Evolutionary conservation across 2,888 invertebrate genomes (phyloP), one percentile per base, ranked within the genome.

Genomic region (Incurvaria masculella): DNA sequence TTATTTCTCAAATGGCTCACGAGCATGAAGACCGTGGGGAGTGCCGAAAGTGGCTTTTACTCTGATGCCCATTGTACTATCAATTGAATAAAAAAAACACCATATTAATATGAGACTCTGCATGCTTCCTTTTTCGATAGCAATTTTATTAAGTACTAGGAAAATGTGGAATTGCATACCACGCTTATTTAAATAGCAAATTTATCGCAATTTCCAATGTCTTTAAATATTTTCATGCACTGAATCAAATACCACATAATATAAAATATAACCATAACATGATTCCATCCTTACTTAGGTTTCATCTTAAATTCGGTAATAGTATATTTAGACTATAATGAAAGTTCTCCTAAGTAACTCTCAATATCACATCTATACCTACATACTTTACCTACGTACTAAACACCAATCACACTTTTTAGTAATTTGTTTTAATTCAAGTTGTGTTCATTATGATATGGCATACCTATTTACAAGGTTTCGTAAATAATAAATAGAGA

Each of bases 201-300:
- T 27, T 27, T 27, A 27, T 10, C 14, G 8, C 8, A 27, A 42
- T 42, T 20, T 16, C 4, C 4, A 2, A 42, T 42, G 16, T 14
- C 16, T 26, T 20, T n/a, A 26, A 26, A 26, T 16, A 16, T 16
- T 21, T 44, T 18, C 45, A 45, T 45, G 11, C 38, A 33, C 21
- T 45, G 38, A 4, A n/a, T 38, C 33, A 21, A 45, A 27, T 27
- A 27, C 14, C 26, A 44, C 33, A 26, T 42, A 16, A 42, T 42
- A 23, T n/a, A n/a, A n/a, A n/a, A n/a, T n/a, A n/a, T n/a, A n/a
- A n/a, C n/a, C n/a, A n/a, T n/a, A n/a, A n/a, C n/a, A n/a, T n/a
- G n/a, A n/a, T n/a, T n/a, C n/a, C n/a, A n/a, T n/a, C n/a, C n/a
- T n/a, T n/a, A n/a, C n/a, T n/a, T n/a, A n/a, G n/a, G n/a, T n/a